Conservation (phyloP, 2,888 invertebrate species). For the Cryptus viduatorius region DNA sequence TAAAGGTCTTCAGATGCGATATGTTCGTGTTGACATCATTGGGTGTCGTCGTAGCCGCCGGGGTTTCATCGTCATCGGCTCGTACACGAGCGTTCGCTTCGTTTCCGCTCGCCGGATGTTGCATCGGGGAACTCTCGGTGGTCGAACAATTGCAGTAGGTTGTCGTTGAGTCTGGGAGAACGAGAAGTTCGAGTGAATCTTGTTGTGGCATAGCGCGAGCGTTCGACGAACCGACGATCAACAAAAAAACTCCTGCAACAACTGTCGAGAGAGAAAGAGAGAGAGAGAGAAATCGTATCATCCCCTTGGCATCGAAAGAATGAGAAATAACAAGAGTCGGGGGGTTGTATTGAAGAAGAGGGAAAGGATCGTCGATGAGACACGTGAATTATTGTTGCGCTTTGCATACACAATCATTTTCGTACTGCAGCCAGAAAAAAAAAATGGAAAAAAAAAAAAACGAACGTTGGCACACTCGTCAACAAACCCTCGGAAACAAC, state of each 20-base stretch:
- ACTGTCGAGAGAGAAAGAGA: constrained; percentile 51
- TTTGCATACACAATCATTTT: constrained; percentile 42
- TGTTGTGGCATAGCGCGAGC: constrained; percentile 60
- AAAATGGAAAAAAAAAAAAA: constrained; percentile 35
- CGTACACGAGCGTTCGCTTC: constrained; percentile 48
- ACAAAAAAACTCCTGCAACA: constrained; percentile 63
- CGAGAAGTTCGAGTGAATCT: constrained; percentile 65
- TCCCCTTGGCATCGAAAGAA: constrained; percentile 37
- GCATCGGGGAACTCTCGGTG: constrained; percentile 74
- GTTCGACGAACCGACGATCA: constrained; percentile 64
- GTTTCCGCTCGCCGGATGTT: constrained; percentile 69
- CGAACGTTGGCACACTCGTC: constrained; percentile 49
- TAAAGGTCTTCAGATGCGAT: constrained; percentile 78
- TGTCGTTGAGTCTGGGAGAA: constrained; percentile 68
- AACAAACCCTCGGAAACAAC: constrained; percentile 33
- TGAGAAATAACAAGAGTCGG: constrained; percentile 15
- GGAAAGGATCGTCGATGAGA: constrained; percentile 25
- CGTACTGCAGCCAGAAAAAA: constrained; percentile 13
- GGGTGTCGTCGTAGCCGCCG: not conserved
- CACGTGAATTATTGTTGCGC: constrained; percentile 39
- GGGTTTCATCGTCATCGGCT: constrained; percentile 23
- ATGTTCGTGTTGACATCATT: constrained; percentile 71
- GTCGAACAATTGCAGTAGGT: constrained; percentile 76
- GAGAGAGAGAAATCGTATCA: constrained; percentile 24
- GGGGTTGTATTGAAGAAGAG: not conserved